phyloP scores from a whole-genome alignment of 2,797 vertebrate genomes.

The Melanotaenia pygmaea region DNA sequence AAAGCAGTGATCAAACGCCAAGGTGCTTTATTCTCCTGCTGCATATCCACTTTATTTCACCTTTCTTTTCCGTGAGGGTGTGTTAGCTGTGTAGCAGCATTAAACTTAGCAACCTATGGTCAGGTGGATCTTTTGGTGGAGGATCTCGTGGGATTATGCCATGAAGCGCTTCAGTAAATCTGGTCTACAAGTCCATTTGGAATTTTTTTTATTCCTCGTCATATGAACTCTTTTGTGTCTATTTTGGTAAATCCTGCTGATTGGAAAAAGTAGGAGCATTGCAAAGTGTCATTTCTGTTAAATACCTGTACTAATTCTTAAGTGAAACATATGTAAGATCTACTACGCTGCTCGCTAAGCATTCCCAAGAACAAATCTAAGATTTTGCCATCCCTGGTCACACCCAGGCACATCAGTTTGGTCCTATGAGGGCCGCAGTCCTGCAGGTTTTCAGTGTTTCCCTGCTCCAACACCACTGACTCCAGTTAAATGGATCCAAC shows the following conservation, averaged over 20 bases:
- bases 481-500: too few species aligned
- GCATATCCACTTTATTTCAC: background rate
- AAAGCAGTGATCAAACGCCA: background rate
- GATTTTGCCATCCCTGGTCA: too few species aligned
- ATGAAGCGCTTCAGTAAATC: background rate
- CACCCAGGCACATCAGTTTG: too few species aligned
- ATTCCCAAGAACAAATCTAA: too few species aligned
- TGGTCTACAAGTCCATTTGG: background rate
- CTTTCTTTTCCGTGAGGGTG: background rate
- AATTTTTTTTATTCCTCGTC: background rate
- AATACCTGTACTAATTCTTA: too few species aligned
- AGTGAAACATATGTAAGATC: too few species aligned
- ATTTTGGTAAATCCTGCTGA: background rate
- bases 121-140: background rate
- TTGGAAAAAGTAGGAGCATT: background rate
- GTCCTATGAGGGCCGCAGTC: too few species aligned
- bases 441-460: too few species aligned
- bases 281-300: too few species aligned
- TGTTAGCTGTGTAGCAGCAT: conserved; percentile 16
- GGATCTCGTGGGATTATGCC: background rate
- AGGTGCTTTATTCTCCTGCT: background rate
- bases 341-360: too few species aligned
- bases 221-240: background rate
- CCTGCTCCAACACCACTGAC: too few species aligned
- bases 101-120: background rate